A percentile compares a stretch with the other conserved stretches of the same genome.
These are phyloP conservation scores for Catharus bicknelli DNA, from an alignment of 2,113 vertebrate genomes.

Conservation along the genomic window DNA sequence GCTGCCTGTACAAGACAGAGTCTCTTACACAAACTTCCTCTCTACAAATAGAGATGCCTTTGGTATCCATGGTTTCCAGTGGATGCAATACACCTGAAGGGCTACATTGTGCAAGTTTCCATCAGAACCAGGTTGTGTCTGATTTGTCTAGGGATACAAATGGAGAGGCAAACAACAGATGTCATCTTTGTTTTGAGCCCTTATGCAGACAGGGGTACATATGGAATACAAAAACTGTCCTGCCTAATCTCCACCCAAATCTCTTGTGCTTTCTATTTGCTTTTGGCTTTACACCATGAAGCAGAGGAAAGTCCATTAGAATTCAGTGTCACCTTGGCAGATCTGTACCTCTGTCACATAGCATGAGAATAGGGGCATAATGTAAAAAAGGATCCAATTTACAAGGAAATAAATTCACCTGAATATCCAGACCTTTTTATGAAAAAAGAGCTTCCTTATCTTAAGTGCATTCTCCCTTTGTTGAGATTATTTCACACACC, in stretches of 20 bases:
- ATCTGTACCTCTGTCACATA: not conserved
- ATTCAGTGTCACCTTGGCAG: not conserved
- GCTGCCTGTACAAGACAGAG: not conserved
- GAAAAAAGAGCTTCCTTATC: not conserved
- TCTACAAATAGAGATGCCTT: accelerated
- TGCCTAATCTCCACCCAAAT: not conserved
- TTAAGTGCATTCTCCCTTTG: conserved; percentile 2
- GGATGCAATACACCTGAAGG: not conserved
- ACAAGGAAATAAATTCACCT: not conserved
- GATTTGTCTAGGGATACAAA: not conserved
- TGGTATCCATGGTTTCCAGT: not conserved
- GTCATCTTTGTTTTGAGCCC: not conserved
- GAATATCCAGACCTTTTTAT: not conserved
- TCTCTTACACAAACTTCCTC: not conserved
- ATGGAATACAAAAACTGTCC: not conserved
- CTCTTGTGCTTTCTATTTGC: not conserved
- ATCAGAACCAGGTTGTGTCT: not conserved
- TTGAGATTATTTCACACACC: not conserved
- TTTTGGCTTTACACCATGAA: not conserved
- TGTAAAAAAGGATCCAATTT: not conserved
- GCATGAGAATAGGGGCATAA: not conserved
- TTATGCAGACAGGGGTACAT: not conserved
- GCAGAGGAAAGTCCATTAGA: not conserved
- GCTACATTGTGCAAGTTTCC: not conserved
- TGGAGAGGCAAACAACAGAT: not conserved